A percentile compares a stretch with the other conserved stretches of the same genome.
phyloP scores from a whole-genome alignment of 1,140 invertebrate genomes.

The Centruroides sculpturatus region DNA sequence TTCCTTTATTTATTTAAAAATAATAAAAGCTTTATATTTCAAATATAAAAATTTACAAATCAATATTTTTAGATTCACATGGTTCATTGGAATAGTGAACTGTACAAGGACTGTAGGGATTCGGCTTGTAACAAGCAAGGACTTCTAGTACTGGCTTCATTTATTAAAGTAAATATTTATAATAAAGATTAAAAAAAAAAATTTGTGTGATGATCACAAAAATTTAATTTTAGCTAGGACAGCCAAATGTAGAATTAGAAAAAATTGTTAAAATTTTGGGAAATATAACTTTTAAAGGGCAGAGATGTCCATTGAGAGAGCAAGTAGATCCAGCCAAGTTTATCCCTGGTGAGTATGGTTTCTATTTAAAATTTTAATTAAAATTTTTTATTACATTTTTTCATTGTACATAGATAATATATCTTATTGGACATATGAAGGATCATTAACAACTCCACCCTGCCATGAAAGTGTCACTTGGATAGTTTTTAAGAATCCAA shows the following conservation, averaged over 20 bases:
- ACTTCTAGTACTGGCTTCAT: slow-evolving; percentile 78
- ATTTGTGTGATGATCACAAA: too few species aligned
- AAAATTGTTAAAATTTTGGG: slow-evolving; percentile 60
- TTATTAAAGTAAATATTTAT: slow-evolving; percentile 50
- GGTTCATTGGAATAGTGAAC: slow-evolving; percentile 82
- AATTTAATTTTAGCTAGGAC: too few species aligned
- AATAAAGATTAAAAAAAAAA: too few species aligned
- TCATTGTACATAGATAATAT: slow-evolving; percentile 23
- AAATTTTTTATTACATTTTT: slow-evolving; percentile 1
- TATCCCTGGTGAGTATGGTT: slow-evolving; percentile 3
- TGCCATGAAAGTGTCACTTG: slow-evolving; percentile 92
- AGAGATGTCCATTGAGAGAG: slow-evolving; percentile 24
- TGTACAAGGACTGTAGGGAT: slow-evolving; percentile 62
- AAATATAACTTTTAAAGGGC: slow-evolving; percentile 60
- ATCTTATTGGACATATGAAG: slow-evolving; percentile 86
- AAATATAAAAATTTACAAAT: too few species aligned
- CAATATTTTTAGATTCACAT: too few species aligned
- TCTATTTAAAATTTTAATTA: neutral
- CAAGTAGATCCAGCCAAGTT: slow-evolving; percentile 1
- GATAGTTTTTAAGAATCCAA: slow-evolving; percentile 87
- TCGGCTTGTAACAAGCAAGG: slow-evolving; percentile 70
- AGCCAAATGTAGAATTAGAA: slow-evolving; percentile 56
- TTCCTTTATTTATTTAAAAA: too few species aligned
- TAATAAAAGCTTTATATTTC: too few species aligned
- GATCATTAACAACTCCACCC: slow-evolving; percentile 94